These are phyloP conservation scores for Sciurus vulgaris DNA, from an alignment of 2,797 vertebrate species.

Conservation along the genomic window DNA sequence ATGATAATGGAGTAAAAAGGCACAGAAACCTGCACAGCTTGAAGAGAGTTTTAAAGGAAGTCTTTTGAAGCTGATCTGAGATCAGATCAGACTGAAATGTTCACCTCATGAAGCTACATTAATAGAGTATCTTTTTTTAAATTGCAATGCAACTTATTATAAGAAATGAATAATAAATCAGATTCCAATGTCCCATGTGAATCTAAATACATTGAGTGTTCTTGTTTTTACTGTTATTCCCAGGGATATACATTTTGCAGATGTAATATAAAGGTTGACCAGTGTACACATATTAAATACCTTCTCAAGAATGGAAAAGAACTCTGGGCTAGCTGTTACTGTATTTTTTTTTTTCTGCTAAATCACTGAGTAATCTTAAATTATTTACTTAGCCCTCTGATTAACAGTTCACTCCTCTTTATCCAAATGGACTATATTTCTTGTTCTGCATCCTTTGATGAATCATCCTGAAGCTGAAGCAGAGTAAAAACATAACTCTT, in stretches of 20 bases:
- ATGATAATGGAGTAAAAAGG: neutral
- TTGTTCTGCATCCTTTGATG: neutral
- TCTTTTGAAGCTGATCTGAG: constrained; percentile 82
- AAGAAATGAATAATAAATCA: constrained; percentile 80
- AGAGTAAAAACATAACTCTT: neutral
- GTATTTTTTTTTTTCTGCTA: fast-evolving
- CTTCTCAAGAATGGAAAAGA: neutral
- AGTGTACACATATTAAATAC: neutral
- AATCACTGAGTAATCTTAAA: neutral
- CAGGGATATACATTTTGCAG: neutral
- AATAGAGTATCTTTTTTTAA: constrained; percentile 70
- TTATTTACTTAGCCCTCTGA: constrained; percentile 6
- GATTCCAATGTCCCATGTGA: constrained; percentile 51
- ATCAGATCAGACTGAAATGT: constrained; percentile 72
- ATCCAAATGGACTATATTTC: neutral
- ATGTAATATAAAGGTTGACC: neutral
- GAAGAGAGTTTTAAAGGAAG: constrained; percentile 75
- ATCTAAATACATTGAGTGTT: constrained; percentile 46
- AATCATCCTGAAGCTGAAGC: neutral
- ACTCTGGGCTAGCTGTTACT: neutral
- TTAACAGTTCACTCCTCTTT: neutral
- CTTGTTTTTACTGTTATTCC: constrained; percentile 23
- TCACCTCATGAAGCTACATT: constrained; percentile 70
- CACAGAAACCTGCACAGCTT: constrained; percentile 51
- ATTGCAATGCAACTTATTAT: constrained; percentile 72